These are phyloP conservation scores for Sarcophaga bullata DNA, from an alignment of 1,140 invertebrate genomes.

Conservation along the genomic window DNA sequence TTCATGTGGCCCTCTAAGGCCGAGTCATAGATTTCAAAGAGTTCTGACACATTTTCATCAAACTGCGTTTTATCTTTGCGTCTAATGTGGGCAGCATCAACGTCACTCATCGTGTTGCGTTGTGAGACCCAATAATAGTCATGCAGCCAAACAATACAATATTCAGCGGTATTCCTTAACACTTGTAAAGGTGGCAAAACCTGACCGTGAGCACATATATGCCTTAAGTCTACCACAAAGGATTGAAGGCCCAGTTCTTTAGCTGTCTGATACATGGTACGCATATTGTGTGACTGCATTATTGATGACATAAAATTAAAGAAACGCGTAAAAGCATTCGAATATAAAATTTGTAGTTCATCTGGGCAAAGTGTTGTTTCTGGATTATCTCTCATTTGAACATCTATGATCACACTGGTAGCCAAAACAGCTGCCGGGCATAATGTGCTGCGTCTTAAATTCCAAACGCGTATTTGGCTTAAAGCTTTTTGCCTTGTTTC, in stretches of 20 bases:
- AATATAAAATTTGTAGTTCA: constrained; percentile 53
- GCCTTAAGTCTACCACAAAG: constrained; percentile 61
- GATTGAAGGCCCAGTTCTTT: constrained; percentile 55
- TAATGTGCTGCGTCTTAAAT: constrained; percentile 51
- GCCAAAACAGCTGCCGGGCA: constrained; percentile 62
- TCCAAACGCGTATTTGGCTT: constrained; percentile 56
- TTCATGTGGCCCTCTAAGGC: constrained; percentile 55
- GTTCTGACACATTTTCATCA: constrained; percentile 47
- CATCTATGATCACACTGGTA: constrained; percentile 54
- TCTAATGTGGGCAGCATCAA: constrained; percentile 51
- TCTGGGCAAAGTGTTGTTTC: constrained; percentile 39
- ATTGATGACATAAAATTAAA: constrained; percentile 65
- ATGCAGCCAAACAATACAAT: constrained; percentile 58
- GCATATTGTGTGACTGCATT: constrained; percentile 55
- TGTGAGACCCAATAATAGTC: constrained; percentile 59
- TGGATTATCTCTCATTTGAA: constrained; percentile 49
- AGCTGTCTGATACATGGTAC: constrained; percentile 62
- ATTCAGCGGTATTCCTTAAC: constrained; percentile 49
- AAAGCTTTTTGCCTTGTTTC: constrained; percentile 46
- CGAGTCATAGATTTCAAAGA: constrained; percentile 55
- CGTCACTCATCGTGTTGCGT: constrained; percentile 49
- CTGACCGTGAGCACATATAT: constrained; percentile 62
- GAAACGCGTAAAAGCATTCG: constrained; percentile 59
- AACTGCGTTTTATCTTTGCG: constrained; percentile 52
- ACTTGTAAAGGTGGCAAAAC: constrained; percentile 53